These are phyloP conservation scores for Aromia moschata DNA, from an alignment of 2,888 invertebrate genomes.

Conservation along the genomic window DNA sequence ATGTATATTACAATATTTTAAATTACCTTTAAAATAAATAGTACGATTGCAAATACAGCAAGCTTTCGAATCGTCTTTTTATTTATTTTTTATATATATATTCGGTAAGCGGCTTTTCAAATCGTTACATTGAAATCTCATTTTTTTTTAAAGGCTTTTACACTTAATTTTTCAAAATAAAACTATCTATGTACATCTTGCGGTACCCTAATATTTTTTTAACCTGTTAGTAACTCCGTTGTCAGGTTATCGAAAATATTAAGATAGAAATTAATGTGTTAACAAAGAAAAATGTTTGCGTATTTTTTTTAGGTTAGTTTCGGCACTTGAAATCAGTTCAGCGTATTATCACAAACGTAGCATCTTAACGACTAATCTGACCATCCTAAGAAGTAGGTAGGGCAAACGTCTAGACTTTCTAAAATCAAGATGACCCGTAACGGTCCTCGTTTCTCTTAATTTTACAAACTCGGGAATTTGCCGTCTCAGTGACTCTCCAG, in stretches of 20 bases:
- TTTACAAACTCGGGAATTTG: conserved; percentile 15
- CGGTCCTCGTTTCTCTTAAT: conserved; percentile 10
- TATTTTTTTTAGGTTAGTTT: conserved; percentile 28
- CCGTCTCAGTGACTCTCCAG: conserved; percentile 13
- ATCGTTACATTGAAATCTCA: conserved; percentile 18
- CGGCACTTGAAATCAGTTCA: conserved; percentile 40
- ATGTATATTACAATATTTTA: conserved; percentile 30
- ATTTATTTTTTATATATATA: conserved; percentile 13
- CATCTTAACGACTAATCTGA: conserved; percentile 35
- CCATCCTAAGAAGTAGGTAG: conserved; percentile 13
- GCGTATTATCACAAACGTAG: conserved; percentile 45
- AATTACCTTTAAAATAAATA: conserved; percentile 26
- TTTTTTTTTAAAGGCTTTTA: conserved; percentile 21
- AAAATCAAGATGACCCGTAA: conserved; percentile 6
- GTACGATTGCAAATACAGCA: conserved; percentile 26
- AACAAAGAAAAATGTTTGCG: neutral
- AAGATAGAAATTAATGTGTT: conserved; percentile 15
- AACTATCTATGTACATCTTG: conserved; percentile 15
- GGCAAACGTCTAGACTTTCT: conserved; percentile 11
- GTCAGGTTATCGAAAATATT: conserved; percentile 14
- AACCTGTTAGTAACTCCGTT: conserved; percentile 13
- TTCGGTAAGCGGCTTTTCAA: conserved; percentile 32
- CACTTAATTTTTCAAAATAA: conserved; percentile 14
- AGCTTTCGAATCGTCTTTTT: conserved; percentile 30
- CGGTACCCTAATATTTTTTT: conserved; percentile 16